A percentile compares a stretch with the other conserved stretches of the same genome.
Evolutionary conservation across 2,888 invertebrate genomes (phyloP).

Genomic region (Antheraea yamamai): DNA sequence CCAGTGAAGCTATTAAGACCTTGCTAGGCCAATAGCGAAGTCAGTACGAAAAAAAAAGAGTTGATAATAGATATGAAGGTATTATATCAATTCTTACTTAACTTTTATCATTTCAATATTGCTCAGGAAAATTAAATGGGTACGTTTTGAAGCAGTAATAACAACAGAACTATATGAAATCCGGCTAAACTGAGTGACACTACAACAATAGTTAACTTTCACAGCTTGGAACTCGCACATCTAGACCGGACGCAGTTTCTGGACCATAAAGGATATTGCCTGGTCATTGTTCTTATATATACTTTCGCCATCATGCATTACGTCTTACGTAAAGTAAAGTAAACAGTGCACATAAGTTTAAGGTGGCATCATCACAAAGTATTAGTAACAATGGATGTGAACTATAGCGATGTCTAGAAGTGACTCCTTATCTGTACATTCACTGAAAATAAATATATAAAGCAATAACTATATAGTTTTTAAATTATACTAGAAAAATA

Average conservation of each 20-base stretch:
- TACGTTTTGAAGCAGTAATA: neutral
- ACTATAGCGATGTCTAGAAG: too few species aligned
- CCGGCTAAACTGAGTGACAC: conserved; percentile 38
- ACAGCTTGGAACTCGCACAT: conserved; percentile 58
- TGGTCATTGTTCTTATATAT: conserved; percentile 62
- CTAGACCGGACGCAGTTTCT: conserved; percentile 72
- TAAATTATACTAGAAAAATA: too few species aligned
- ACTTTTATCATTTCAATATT: neutral
- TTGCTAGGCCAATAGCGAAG: too few species aligned
- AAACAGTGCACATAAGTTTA: neutral
- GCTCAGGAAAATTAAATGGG: neutral
- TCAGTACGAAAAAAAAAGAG: too few species aligned
- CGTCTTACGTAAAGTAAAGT: conserved; percentile 21
- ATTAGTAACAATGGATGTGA: neutral
- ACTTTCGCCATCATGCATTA: conserved; percentile 31
- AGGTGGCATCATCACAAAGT: conserved; percentile 1
- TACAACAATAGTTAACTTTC: conserved; percentile 61
- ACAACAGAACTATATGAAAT: neutral
- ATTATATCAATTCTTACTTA: neutral
- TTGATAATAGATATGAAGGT: neutral
- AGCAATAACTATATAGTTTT: too few species aligned
- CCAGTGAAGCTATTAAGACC: too few species aligned
- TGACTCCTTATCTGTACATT: too few species aligned
- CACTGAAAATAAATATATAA: too few species aligned
- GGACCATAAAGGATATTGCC: conserved; percentile 74